A percentile compares a stretch with the other conserved stretches of the same genome.
phyloP scores from a whole-genome alignment of 2,797 vertebrate genomes.

The Bovichtus variegatus region DNA sequence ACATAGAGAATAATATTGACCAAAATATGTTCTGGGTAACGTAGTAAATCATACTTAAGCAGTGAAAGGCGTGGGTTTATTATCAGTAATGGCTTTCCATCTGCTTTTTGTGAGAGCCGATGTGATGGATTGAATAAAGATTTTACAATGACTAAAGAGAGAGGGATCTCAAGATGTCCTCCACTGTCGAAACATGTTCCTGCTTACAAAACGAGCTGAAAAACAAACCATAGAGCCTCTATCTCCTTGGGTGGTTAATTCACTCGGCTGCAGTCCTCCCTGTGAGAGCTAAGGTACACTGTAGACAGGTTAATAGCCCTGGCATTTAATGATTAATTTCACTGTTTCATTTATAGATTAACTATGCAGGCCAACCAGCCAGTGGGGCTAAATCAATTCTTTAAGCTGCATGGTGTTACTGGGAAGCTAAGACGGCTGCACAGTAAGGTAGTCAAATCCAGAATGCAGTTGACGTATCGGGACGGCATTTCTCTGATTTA shows the following conservation, averaged over 20 bases:
- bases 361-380: constrained; percentile 37
- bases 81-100: not conserved
- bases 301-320: constrained; percentile 65
- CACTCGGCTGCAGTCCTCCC: constrained; percentile 36
- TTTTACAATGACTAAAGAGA: not conserved
- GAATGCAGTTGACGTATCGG: not conserved
- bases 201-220: not conserved
- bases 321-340: constrained; percentile 62
- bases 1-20: not conserved
- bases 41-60: not conserved
- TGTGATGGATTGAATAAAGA: not conserved
- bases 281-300: constrained; percentile 40
- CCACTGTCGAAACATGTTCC: not conserved
- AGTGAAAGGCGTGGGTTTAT: not conserved
- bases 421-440: constrained; percentile 36
- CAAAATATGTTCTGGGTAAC: not conserved
- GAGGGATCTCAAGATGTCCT: constrained; percentile 4
- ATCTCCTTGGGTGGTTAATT: constrained; percentile 25
- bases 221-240: not conserved
- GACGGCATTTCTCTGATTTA: not conserved
- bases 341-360: constrained; percentile 65
- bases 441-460: constrained; percentile 4
- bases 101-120: not conserved
- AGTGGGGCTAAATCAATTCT: constrained; percentile 48
- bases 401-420: constrained; percentile 20